Percentiles rank a stretch among this genome's conserved stretches.
Conservation (phyloP, 2,888 invertebrate genomes). For the Chloroclystis v-ata region DNA sequence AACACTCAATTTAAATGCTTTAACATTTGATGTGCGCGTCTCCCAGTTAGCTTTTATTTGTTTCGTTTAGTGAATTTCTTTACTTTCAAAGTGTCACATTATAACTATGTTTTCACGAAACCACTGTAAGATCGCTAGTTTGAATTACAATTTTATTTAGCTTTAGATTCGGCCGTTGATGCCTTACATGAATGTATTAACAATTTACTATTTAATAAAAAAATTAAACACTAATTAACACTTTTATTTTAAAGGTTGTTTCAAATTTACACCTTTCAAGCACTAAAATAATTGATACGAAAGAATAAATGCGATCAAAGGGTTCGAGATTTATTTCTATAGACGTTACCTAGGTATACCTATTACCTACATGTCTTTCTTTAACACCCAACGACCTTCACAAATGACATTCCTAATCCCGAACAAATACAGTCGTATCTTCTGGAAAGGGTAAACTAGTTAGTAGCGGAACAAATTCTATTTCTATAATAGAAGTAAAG, state of each 20-base stretch:
- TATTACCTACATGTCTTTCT: too few species aligned
- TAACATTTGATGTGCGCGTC: too few species aligned
- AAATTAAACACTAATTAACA: slow-evolving; percentile 40
- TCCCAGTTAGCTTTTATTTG: not conserved
- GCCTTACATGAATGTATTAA: slow-evolving; percentile 61
- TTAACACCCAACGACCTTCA: too few species aligned
- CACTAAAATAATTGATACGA: too few species aligned
- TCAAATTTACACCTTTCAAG: too few species aligned
- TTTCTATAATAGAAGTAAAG: slow-evolving; percentile 59
- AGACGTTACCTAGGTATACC: not conserved
- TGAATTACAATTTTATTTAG: slow-evolving; percentile 41
- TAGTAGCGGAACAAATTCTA: slow-evolving; percentile 49
- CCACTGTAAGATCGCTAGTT: slow-evolving; percentile 39
- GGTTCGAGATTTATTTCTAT: too few species aligned
- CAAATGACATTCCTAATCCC: not conserved
- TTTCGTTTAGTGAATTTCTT: not conserved
- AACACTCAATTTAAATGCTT: too few species aligned
- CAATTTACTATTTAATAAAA: slow-evolving; percentile 44
- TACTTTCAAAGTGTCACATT: not conserved
- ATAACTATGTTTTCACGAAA: slow-evolving; percentile 38
- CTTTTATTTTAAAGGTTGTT: slow-evolving; percentile 25
- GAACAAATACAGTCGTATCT: slow-evolving; percentile 14
- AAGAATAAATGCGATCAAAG: too few species aligned
- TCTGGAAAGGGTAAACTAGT: slow-evolving; percentile 29
- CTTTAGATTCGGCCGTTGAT: slow-evolving; percentile 53